Evolutionary conservation across 2,888 invertebrate species (phyloP), one percentile per base, ranked within the genome.

Genomic region (Eilema depressum): DNA sequence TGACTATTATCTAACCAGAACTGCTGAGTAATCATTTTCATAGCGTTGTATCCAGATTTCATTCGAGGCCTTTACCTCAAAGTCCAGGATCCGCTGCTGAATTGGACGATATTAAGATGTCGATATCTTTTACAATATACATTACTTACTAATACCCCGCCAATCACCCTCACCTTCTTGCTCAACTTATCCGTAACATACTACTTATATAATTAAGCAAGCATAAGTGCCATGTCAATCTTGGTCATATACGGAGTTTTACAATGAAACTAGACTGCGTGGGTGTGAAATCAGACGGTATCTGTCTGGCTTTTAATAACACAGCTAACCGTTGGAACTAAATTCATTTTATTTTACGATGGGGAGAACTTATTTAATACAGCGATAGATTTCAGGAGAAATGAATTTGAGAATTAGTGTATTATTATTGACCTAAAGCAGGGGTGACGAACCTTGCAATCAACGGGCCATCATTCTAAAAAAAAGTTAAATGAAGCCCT

Each of bases 291-390:
- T 77, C 80, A 77, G 79, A 72, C 77, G 73, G 26, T 71, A 66
- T 72, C 65, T 47, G 70, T 73, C 76, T 81, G n/a, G 71, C 66
- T 71, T 71, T 70, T 75, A 78, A 82, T 82, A 80, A 80, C 23
- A 69, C 60, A 60, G 63, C 69, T 33, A 75, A 59, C 47, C 71
- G 69, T 75, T 69, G 66, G 30, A 73, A 71, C 71, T 72, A 75
- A 82, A 80, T 76, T 69, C 60, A 66, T 73, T 74, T 66, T 73
- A 75, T 76, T 81, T 79, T 78, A 83, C 53, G 71, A 70, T n/a
- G 59, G 17, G 56, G 30, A 60, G 56, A 62, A 59, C 65, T 64
- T 66, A 33, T 74, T 60, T 37, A 47, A 64, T 47, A 8, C 12
- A 56, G 17, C 60, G 68, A 81, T 71, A 67, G 63, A 73, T 23